Base-by-base conservation (phyloP, 2,797 vertebrate genomes). In the Anas bahamensis region DNA sequence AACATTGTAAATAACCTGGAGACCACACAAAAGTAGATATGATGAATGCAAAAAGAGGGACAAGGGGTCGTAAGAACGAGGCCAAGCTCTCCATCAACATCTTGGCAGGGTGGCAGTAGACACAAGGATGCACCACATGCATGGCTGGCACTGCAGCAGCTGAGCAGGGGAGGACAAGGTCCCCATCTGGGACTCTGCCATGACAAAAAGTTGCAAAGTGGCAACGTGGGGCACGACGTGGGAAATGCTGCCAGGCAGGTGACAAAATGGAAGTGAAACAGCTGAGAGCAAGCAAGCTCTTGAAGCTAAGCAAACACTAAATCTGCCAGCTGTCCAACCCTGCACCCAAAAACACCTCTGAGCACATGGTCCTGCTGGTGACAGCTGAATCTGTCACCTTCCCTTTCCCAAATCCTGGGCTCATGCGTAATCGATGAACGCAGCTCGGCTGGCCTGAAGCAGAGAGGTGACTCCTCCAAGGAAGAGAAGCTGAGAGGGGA, bases 221-320 rank as follows among this genome's bases (percentile, higher is more conserved):
- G 29, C 3, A 6, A 28, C 1, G 1, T 21, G 42, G 84, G 82
- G 53, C 28, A 75, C 65, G 64, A 89, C 6, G 6, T 61, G 76
- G 82, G 91, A 94, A 94, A 89, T 37, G 10, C 73, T 90, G 57
- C 48, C 69, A 69, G 76, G 6, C 35, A 33, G 61, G 31, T 55
- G 68, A 44, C 50, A 61, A 69, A 92, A 77, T 77, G 66, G 91
- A 88, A 95, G 59, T 9, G 73, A 65, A 93, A 75, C n/a, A 63
- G 39, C 35, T 90, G 77, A 88, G 71, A 81, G 39, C 55, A 77
- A 77, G 48, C 55, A 65, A 74, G 52, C 60, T 79, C 75, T 13
- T 48, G 83, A 76, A 84, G 77, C n/a, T 53, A n/a, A 73, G 78
- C 42, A 80, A 88, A 39, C 77, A 69, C 77, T 86, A 19, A 33